These are phyloP conservation scores for Capreolus pygargus DNA, from an alignment of 2,113 vertebrate species.

Conservation along the genomic window DNA sequence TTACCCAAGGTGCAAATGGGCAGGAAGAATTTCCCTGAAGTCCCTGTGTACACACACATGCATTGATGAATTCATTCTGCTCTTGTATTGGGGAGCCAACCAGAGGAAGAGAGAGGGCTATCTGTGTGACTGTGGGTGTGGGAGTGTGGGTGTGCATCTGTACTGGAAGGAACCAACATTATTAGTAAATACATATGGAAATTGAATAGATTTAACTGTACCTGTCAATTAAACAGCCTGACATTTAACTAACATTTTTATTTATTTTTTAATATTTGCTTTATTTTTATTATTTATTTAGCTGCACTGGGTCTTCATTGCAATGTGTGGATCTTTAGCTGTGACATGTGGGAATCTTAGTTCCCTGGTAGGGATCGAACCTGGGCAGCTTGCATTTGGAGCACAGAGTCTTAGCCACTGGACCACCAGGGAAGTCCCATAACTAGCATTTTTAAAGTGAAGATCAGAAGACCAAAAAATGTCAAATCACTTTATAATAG, in stretches of 20 bases:
- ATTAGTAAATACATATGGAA: not conserved
- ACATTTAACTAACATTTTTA: conserved; percentile 23
- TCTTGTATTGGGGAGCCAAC: not conserved
- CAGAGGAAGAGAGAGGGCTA: not conserved
- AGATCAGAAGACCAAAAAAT: not conserved
- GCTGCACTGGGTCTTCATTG: no score
- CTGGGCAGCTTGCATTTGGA: no score
- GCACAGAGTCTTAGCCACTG: no score
- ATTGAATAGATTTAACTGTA: not conserved
- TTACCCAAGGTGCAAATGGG: not conserved
- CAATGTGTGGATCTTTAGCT: no score
- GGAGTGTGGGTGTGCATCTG: not conserved
- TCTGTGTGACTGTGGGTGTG: not conserved
- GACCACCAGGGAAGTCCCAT: no score
- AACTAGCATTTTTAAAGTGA: conserved; percentile 22
- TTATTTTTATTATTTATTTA: no score
- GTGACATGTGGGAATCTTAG: no score
- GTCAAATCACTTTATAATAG: not conserved
- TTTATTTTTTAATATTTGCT: no score
- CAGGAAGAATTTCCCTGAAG: not conserved
- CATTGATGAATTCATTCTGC: not conserved
- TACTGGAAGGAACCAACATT: not conserved
- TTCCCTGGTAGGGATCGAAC: no score
- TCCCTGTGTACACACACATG: not conserved
- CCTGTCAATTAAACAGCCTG: not conserved